Evolutionary conservation across 2,797 vertebrate species (phyloP).

Genomic region (Pterois miles): DNA sequence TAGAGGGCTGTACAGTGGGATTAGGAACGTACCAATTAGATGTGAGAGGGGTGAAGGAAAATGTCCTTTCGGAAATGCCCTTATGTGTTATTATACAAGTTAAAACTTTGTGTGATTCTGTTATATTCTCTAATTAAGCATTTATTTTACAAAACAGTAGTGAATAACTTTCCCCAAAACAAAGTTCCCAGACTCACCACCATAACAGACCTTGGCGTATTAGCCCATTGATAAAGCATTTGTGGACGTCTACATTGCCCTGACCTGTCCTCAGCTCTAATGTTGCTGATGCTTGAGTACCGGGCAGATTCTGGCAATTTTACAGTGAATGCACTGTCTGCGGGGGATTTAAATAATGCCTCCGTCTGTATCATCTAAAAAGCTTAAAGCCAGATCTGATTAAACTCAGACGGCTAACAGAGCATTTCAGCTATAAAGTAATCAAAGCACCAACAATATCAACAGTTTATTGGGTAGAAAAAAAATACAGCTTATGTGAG

Average conservation of each 20-base stretch:
- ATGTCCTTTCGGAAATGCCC: neutral
- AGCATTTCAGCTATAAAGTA: constrained; percentile 10
- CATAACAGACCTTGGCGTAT: neutral
- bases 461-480: neutral
- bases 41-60: constrained; percentile 38
- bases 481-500: constrained; percentile 5
- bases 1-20: constrained; percentile 14
- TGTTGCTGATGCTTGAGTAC: constrained; percentile 14
- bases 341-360: constrained; percentile 33
- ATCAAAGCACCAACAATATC: constrained; percentile 17
- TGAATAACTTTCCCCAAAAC: neutral
- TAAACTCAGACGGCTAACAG: constrained; percentile 6
- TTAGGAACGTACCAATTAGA: constrained; percentile 52
- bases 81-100: neutral
- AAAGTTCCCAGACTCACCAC: neutral
- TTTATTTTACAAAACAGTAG: neutral
- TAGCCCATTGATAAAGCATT: neutral
- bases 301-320: constrained; percentile 9
- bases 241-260: neutral
- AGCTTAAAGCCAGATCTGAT: constrained; percentile 43
- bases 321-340: constrained; percentile 22
- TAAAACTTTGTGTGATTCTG: neutral
- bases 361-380: constrained; percentile 16
- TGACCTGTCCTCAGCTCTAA: neutral
- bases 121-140: neutral